Base-by-base conservation (phyloP, 1,140 invertebrate species). In the Lepeophtheirus salmonis region DNA sequence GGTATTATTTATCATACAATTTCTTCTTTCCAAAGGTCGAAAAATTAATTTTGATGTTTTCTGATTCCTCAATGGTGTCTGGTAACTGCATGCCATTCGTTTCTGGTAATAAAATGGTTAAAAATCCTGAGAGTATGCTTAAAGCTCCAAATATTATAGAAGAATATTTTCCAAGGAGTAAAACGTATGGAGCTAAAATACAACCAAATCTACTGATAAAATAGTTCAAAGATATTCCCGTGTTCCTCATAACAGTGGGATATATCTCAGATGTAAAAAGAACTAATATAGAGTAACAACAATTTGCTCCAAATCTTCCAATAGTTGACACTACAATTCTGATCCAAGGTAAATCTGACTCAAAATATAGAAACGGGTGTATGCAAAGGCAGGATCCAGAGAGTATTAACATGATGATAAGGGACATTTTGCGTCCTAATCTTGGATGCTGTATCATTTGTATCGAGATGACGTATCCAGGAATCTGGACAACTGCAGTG, bases 401-500 rank as follows among this genome's bases (percentile, higher is more conserved):
- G 1, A 80, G 68, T 48, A 83, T 66, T 80, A 86, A 81, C 65
- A 78, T 79, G 14, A 78, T 76, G 64, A 80, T 82, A 3, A 86
- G 71, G 55, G 83, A 78, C 2, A 73, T 68, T 67, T 81, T 81
- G 22, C 84, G 72, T 2, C 83, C 83, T 78, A 80, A 83, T 63
- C 76, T 26, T 17, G 55, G 55, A 26, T 25, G 74, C 65, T 83
- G 80, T 3, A 86, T 72, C 0, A 81, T 79, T 0, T 82, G 73
- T 63, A 83, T 83, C 66, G 80, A 82, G 30, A 82, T 68, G 6
- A 78, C 80, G 62, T 83, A 80, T 6, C 80, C 80, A 48, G 82
- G 82, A 53, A 83, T 72, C 71, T 89, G 86, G 0, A 87, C 83
- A 10, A 78, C 68, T 1, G 82, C 84, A 16, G 79, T 79, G 62